These are phyloP conservation scores for Gadopsis bispinosus DNA, from an alignment of 2,797 vertebrate species.

Conservation along the genomic window DNA sequence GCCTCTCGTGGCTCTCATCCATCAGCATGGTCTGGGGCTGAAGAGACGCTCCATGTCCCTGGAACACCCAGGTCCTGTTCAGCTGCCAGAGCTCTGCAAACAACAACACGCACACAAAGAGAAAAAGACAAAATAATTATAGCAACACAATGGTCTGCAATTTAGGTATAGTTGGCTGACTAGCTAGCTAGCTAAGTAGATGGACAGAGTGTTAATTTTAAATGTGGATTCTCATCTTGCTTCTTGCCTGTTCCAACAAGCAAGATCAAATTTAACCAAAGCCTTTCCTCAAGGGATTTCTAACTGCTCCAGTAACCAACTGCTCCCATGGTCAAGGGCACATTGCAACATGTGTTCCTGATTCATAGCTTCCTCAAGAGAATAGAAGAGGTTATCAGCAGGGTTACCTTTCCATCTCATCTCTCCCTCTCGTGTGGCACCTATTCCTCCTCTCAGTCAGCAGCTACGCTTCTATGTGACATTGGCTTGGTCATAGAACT, in stretches of 20 bases:
- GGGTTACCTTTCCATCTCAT: constrained; percentile 60
- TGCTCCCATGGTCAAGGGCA: constrained; percentile 44
- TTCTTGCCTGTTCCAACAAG: constrained; percentile 15
- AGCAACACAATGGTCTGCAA: constrained; percentile 5
- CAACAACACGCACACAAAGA: constrained; percentile 46
- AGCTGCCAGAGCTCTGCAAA: constrained; percentile 93
- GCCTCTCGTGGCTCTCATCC: constrained; percentile 93
- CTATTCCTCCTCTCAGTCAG: constrained; percentile 21
- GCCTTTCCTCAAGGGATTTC: constrained; percentile 27
- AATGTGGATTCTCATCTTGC: neutral
- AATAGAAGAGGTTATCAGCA: constrained; percentile 42
- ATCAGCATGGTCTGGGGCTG: constrained; percentile 92
- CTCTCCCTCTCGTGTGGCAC: constrained; percentile 39
- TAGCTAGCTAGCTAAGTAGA: neutral
- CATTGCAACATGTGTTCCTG: constrained; percentile 65
- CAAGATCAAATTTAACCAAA: constrained; percentile 35
- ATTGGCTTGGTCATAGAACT: neutral
- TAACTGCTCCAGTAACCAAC: constrained; percentile 26
- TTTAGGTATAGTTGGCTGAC: neutral
- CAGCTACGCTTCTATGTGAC: neutral
- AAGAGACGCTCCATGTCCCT: constrained; percentile 87
- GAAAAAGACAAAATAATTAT: constrained; percentile 8
- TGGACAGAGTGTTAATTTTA: constrained; percentile 27
- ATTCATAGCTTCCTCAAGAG: constrained; percentile 49
- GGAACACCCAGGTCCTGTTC: constrained; percentile 95